These are phyloP conservation scores for Mesochorus sp. DNA, from an alignment of 2,888 invertebrate genomes.

Conservation along the genomic window DNA sequence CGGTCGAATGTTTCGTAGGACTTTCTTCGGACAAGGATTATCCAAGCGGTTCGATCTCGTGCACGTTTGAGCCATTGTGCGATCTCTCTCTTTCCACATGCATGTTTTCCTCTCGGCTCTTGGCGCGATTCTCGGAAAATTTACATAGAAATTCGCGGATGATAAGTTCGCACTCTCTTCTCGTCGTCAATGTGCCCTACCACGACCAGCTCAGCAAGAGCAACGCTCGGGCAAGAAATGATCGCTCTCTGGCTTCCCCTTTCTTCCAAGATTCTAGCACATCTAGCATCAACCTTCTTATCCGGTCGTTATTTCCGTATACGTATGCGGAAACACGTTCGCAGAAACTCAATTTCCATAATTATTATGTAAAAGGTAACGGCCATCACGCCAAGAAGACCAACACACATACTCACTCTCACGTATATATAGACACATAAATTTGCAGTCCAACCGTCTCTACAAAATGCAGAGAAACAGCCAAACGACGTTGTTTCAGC, in stretches of 20 bases:
- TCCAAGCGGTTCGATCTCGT: slow-evolving; percentile 61
- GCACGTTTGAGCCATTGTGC: slow-evolving; percentile 62
- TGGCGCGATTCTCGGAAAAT: slow-evolving; percentile 57
- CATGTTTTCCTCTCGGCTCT: slow-evolving; percentile 41
- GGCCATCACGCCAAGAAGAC: slow-evolving; percentile 31
- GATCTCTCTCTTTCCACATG: slow-evolving; percentile 20
- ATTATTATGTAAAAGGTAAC: slow-evolving; percentile 64
- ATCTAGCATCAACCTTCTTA: slow-evolving; percentile 44
- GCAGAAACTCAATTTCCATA: slow-evolving; percentile 65
- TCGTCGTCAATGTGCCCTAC: slow-evolving; percentile 31
- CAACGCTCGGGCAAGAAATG: slow-evolving; percentile 61
- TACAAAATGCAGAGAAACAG: too few relatives aligned
- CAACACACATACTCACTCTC: neutral
- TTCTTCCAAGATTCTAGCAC: slow-evolving; percentile 2
- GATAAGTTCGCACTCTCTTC: slow-evolving; percentile 68
- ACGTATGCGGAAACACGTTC: slow-evolving; percentile 67
- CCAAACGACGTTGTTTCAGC: too few relatives aligned
- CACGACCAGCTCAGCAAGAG: slow-evolving; percentile 11
- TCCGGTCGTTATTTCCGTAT: slow-evolving; percentile 58
- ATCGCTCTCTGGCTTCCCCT: slow-evolving; percentile 55
- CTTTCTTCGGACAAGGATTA: slow-evolving; percentile 48
- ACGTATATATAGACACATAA: neutral
- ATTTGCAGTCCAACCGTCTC: neutral
- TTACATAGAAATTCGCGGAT: slow-evolving; percentile 71
- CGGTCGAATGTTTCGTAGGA: neutral